Base-by-base conservation (phyloP, 2,113 vertebrate genomes). In the Proterorhinus semilunaris region DNA sequence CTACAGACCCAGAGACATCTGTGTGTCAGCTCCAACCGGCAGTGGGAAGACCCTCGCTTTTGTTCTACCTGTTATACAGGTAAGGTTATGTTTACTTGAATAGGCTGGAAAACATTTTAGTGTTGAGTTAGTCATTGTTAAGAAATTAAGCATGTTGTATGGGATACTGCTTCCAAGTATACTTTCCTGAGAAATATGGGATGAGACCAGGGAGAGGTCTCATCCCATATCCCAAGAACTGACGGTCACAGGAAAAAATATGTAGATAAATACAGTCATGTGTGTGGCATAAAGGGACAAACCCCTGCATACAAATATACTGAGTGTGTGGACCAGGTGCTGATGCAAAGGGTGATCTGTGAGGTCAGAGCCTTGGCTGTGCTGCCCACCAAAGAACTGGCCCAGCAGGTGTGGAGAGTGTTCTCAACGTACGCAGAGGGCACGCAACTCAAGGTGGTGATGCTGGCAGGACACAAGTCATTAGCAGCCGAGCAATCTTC, bases 1-100 rank as follows among this genome's bases (percentile, higher is more conserved):
- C 27, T 96, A 92, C 72, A 92, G 82, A 52, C 96, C 97, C 69
- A 91, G 88, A 43, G 98, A 99, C 65, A 88, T 99, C 72, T 99
- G 97, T 8, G 95, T 99, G 48, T 99, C 96, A 0, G 96, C 96
- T 4, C 98, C 98, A 0, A 99, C 98, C 0, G 98, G 98, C 79
- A 99, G 98, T 0, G 98, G 97, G 15, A 99, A 99, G 83, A 99
- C 98, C 0, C 84, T 99, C 71, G 83, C 96, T 0, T 99, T 98
- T 11, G 94, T 98, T 80, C 85, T 99, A 47, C 98, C 98, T 0
- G 89, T 99, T 54, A 83, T 99, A 27, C 96, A 99, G 93, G 98
- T 97, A 71, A 90, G 65, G 44, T 12, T 36, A 54, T 10, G 12
- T 58, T 42, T 42, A 6, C 21, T 58, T 42, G 7, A 55, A 58